Evolutionary conservation across 2,113 vertebrate genomes (phyloP), one percentile per base, ranked within the genome.

Genomic region (Mionectes macconnelli): DNA sequence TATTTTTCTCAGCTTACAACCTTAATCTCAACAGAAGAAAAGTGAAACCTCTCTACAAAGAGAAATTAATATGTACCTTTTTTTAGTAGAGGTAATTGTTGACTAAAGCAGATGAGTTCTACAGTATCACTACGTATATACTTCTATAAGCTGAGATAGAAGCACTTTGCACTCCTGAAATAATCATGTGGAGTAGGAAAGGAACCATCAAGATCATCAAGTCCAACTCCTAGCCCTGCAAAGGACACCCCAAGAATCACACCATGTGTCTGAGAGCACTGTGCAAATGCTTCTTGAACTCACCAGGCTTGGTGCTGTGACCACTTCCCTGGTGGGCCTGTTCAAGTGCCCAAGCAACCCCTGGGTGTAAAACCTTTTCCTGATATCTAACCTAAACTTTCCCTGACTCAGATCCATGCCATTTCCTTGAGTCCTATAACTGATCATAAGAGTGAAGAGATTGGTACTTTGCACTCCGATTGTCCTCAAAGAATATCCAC

Each of bases 401-500:
- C 21, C 7, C 24, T 75, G 14, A 13, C 40, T 40, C 28, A 68
- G 13, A 11, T 60, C 8, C 30, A 35, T 47, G n/a, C n/a, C 24
- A 24, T 83, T 40, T 83, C 24, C 78, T 83, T 0, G 0, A 35
- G 47, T 76, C 13, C 10, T 82, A 16, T 60, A 45, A 53, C 39
- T 45, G 39, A 20, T 40, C 47, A 19, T n/a, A 40, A 35, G 13
- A 40, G 47, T 47, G 55, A 62, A 68, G 30, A 83, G 20, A 15
- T 47, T 53, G 39, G 23, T 45, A 30, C 9, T 45, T 68, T 10
- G 8, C 47, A 30, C 24, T 83, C n/a, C 59, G n/a, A 14, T 47
- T 68, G 25, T 25, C 5, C 8, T 69, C 0, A 0, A 55, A 0
- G 0, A 72, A 70, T 24, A 24, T 23, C 14, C 20, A n/a, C 4